Evolutionary conservation across 2,888 invertebrate species (phyloP), one percentile per base, ranked within the genome.

Genomic region (Chalcosyrphus nemorum): DNA sequence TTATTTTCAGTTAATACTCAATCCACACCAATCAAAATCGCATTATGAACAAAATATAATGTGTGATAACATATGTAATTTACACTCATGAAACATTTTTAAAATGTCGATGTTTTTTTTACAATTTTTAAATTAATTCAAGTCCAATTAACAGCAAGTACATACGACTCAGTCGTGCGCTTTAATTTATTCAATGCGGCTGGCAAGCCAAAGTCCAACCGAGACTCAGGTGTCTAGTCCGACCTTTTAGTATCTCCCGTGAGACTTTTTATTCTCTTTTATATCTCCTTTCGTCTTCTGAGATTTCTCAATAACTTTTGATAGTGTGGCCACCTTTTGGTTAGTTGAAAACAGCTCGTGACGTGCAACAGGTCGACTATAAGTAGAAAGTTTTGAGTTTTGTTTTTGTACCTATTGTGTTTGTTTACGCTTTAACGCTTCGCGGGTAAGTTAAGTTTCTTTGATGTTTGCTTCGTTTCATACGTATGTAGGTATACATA

Each of bases 351-450:
- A 50, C 71, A 29, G 41, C 13, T 41, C 50, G 71, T 59, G 59
- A 41, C 59, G 59, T 71, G 59, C 71, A 59, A 61, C 71, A 71
- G 71, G 71, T 71, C 71, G 59, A 19, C 71, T 38, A 47, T 50
- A 38, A 59, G 29, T 59, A 29, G 4, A 24, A 47, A 17, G 27
- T 21, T 29, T 57, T 19, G 50, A 61, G 50, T 61, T 71, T 50
- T 4, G 59, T 47, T 63, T 6, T 15, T 63, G 17, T 29, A n/a
- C n/a, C n/a, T n/a, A 7, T 43, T 19, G 45, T 59, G 57, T 70
- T 70, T 59, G 57, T 70, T 70, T 59, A 59, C 59, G 50, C 11
- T 50, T 27, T 52, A 19, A 59, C 24, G 50, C 63, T 32, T 15
- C 13, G 27, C 54, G 27, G 50, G 59, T 61, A 29, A 41, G 71